Evolutionary conservation across 2,888 invertebrate species (phyloP).

Genomic region (Bellardia bayeri): DNA sequence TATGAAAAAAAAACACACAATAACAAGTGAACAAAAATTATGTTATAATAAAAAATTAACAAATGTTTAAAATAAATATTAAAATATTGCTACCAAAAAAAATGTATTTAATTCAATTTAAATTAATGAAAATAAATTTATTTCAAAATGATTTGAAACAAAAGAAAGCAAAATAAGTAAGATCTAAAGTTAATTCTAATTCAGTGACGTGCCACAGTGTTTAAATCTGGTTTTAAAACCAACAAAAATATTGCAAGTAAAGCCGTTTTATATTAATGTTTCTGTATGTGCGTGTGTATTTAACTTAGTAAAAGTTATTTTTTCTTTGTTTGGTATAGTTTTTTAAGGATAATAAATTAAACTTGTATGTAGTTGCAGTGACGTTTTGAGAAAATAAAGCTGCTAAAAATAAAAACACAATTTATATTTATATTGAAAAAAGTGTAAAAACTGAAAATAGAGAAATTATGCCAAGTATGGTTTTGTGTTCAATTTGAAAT

Average conservation of each 20-base stretch:
- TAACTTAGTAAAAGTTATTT: constrained; percentile 9
- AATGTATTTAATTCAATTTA: not conserved
- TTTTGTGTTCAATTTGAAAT: constrained; percentile 56
- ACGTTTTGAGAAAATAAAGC: constrained; percentile 56
- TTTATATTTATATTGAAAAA: constrained; percentile 15
- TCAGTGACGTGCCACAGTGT: constrained; percentile 22
- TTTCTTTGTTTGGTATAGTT: constrained; percentile 30
- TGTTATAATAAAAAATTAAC: not conserved
- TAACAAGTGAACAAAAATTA: not conserved
- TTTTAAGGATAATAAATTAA: constrained; percentile 69
- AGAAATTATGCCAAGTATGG: constrained; percentile 41
- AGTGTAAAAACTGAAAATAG: constrained; percentile 23
- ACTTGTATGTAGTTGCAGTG: constrained; percentile 65
- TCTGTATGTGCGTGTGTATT: constrained; percentile 27
- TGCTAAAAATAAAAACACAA: constrained; percentile 23
- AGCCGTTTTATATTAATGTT: constrained; percentile 53
- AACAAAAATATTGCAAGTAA: constrained; percentile 69
- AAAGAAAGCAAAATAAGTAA: constrained; percentile 12
- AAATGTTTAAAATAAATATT: not conserved
- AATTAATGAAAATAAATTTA: not conserved
- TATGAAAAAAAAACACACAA: not conserved
- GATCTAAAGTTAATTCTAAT: not conserved
- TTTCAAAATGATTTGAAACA: not conserved
- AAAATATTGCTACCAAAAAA: not conserved
- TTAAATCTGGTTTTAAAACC: constrained; percentile 26